These are phyloP conservation scores for Acanthisitta chloris DNA, from an alignment of 2,113 vertebrate species.

Conservation along the genomic window DNA sequence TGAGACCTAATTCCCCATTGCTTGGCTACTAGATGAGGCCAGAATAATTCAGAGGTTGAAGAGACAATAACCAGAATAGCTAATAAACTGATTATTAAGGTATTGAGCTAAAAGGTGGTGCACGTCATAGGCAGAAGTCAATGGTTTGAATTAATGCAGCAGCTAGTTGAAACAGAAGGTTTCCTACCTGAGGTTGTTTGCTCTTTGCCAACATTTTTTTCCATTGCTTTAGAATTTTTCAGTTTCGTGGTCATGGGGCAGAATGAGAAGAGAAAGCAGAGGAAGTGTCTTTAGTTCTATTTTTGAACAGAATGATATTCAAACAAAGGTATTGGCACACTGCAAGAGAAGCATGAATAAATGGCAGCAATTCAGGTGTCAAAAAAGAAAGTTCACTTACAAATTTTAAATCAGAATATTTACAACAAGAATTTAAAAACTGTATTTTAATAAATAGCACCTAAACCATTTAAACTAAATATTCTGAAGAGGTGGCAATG, in stretches of 20 bases:
- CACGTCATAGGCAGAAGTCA: neutral
- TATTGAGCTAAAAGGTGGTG: neutral
- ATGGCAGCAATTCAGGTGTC: neutral
- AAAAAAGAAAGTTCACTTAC: neutral
- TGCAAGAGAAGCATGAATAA: neutral
- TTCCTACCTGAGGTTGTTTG: neutral
- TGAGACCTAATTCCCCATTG: neutral
- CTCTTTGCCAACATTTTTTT: neutral
- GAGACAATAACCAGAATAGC: neutral
- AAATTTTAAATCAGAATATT: neutral
- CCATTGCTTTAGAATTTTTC: neutral
- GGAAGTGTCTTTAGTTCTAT: neutral
- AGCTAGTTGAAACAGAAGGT: neutral
- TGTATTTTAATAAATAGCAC: neutral
- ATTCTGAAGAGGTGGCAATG: neutral
- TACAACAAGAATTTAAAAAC: neutral
- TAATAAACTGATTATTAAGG: neutral
- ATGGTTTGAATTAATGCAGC: neutral
- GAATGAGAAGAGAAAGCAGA: neutral
- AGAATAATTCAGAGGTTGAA: neutral
- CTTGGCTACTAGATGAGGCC: neutral
- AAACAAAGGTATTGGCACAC: rapidly evolving
- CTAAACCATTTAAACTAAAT: neutral
- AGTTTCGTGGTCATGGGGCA: neutral
- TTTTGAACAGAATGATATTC: neutral